Conservation (phyloP, 2,888 invertebrate species). For the Pollenia amentaria region DNA sequence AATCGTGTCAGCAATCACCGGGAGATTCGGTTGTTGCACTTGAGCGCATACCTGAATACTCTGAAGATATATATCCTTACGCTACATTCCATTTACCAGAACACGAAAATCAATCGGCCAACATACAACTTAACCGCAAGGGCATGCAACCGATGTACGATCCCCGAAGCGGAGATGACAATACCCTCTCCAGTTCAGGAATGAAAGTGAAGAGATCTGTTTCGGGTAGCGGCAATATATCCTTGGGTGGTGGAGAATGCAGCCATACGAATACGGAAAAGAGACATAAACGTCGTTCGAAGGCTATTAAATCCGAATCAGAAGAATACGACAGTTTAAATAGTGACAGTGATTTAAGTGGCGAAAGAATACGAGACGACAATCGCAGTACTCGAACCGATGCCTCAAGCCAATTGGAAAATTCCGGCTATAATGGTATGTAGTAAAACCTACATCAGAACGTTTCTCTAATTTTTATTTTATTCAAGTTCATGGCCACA, state of each 20-base stretch:
- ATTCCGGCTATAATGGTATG: constrained; percentile 82
- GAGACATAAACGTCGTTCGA: constrained; percentile 85
- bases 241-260: constrained; percentile 76
- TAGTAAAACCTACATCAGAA: constrained; percentile 37
- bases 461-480: background rate
- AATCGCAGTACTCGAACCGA: constrained; percentile 84
- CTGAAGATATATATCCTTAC: constrained; percentile 87
- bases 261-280: constrained; percentile 81
- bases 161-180: constrained; percentile 79
- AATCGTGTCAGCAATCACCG: constrained; percentile 84
- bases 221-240: constrained; percentile 76
- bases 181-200: constrained; percentile 78
- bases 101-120: constrained; percentile 86
- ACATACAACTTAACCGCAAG: constrained; percentile 83
- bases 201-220: constrained; percentile 79
- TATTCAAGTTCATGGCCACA: constrained; percentile 81
- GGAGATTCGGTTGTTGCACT: constrained; percentile 84
- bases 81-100: constrained; percentile 87
- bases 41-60: constrained; percentile 87
- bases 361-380: constrained; percentile 84
- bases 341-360: constrained; percentile 86
- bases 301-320: constrained; percentile 86
- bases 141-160: constrained; percentile 80
- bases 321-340: constrained; percentile 87
- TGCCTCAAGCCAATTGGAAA: constrained; percentile 85